Evolutionary conservation across 2,888 invertebrate species (phyloP).

Genomic region (Tetragnatha montana): DNA sequence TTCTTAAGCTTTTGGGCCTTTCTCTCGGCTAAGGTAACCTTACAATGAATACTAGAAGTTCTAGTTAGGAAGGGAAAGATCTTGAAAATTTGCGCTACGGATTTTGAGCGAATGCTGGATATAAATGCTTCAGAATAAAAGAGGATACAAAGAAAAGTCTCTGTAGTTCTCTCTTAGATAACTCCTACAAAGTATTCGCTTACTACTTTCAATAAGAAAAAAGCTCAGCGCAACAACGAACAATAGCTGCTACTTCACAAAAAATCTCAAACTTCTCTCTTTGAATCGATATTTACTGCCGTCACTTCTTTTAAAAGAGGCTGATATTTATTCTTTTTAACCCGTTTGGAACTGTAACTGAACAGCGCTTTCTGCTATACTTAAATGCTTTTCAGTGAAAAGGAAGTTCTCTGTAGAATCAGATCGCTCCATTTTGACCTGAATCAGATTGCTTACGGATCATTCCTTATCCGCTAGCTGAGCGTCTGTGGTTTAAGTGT

Average conservation of each 20-base stretch:
- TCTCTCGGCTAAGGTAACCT: neutral
- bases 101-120: neutral
- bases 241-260: constrained; percentile 45
- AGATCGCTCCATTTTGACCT: constrained; percentile 5
- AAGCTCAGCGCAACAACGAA: constrained; percentile 30
- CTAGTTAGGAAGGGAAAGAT: neutral
- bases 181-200: neutral
- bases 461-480: neutral
- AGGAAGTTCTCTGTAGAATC: constrained; percentile 1
- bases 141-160: neutral
- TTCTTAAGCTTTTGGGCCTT: neutral
- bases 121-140: neutral
- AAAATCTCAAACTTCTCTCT: constrained; percentile 35
- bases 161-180: neutral
- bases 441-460: neutral
- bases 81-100: neutral
- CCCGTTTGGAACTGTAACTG: constrained; percentile 19
- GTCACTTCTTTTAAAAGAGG: constrained; percentile 10
- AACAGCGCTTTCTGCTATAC: constrained; percentile 30
- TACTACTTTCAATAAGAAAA: constrained; percentile 23
- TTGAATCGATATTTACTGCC: constrained; percentile 50
- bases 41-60: neutral
- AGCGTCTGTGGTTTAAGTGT: neutral
- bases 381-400: constrained; percentile 15
- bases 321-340: constrained; percentile 5